Evolutionary conservation across 2,113 vertebrate genomes (phyloP).

Genomic region (Cathartes aura): DNA sequence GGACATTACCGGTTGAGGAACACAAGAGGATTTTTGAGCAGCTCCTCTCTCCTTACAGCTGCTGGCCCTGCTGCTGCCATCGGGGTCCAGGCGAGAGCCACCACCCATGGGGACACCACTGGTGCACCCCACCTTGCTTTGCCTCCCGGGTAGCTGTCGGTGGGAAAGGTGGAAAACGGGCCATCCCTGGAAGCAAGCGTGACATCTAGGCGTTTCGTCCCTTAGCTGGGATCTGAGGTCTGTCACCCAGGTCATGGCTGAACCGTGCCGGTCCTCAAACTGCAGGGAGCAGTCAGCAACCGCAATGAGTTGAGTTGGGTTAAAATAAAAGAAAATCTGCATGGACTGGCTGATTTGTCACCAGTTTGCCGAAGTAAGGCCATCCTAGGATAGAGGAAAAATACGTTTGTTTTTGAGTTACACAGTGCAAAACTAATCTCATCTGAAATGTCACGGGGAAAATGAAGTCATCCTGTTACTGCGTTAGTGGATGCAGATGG

Average conservation of each 20-base stretch:
- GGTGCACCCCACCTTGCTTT: not conserved
- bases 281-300: not conserved
- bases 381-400: not conserved
- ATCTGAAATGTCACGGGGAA: not conserved
- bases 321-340: conserved; percentile 10
- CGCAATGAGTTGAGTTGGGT: not conserved
- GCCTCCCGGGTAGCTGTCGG: not conserved
- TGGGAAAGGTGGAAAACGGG: not conserved
- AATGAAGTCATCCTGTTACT: not conserved
- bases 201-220: not conserved
- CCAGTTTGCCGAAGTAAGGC: not conserved
- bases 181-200: not conserved
- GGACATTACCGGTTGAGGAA: not conserved
- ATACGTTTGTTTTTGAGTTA: not conserved
- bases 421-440: not conserved
- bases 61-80: not conserved
- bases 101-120: not conserved
- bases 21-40: not conserved
- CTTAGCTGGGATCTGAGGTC: not conserved
- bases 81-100: not conserved
- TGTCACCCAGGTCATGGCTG: not conserved
- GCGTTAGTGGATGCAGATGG: conserved; percentile 27
- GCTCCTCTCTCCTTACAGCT: not conserved
- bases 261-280: not conserved
- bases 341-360: not conserved